phyloP scores from a whole-genome alignment of 2,888 invertebrate genomes.

The Diaphora mendica region DNA sequence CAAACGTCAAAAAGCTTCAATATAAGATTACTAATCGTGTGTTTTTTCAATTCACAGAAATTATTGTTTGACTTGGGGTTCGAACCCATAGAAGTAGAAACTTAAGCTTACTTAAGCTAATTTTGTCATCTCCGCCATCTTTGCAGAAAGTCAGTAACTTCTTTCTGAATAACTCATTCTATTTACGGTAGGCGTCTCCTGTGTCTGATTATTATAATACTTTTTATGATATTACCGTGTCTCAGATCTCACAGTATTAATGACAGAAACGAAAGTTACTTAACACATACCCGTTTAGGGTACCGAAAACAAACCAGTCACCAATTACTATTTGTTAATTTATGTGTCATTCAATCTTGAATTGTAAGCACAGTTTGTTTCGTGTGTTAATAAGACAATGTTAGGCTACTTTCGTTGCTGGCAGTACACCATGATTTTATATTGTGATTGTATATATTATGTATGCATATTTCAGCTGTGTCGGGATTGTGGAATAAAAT shows the following conservation, averaged over 20 bases:
- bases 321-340: neutral
- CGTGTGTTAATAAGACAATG: neutral
- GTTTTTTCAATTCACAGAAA: neutral
- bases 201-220: neutral
- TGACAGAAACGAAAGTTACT: neutral
- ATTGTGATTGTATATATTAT: neutral
- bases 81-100: neutral
- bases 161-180: neutral
- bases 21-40: no score
- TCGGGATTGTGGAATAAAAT: constrained; percentile 62
- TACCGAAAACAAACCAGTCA: neutral
- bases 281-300: neutral
- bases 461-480: neutral
- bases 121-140: neutral
- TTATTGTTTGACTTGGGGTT: neutral
- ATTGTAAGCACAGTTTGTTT: neutral
- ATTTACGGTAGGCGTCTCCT: no score
- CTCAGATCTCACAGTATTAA: neutral
- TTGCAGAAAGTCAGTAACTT: neutral
- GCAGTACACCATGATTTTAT: neutral
- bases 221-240: neutral
- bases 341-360: neutral
- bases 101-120: neutral
- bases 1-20: no score
- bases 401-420: neutral